Evolutionary conservation across 1,140 invertebrate genomes (phyloP), one percentile per base, ranked within the genome.

Genomic region (Chrysoperla carnea): DNA sequence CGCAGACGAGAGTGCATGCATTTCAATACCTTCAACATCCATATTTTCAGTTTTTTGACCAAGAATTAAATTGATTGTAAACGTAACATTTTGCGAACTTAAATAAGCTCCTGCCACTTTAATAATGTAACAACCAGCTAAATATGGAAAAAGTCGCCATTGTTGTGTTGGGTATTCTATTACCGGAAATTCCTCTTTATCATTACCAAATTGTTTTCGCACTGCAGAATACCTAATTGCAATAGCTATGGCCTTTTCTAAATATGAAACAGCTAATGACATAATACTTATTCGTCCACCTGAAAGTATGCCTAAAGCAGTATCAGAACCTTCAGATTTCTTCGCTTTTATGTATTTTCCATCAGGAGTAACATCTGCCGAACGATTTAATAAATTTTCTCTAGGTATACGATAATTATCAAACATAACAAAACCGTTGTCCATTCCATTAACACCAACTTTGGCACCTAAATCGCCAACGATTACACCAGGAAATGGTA

Each of bases 131-230:
- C 76, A 71, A 7, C 79, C 76, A n/a, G 90, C 84, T 39, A 97
- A 60, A 58, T 84, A 81, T 2, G 91, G 91, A 52, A 97, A 75
- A 2, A 97, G 62, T 40, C 93, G 71, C 71, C 86, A 89, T 87
- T 95, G 89, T 86, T 85, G 87, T 39, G 88, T 64, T 59, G 86
- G 87, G 66, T 96, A 96, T 60, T 95, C 89, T 41, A 97, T 64
- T 37, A 95, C 78, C 17, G 90, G 76, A 40, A 81, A 67, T 67
- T 94, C 89, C 40, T 68, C 66, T 43, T 69, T 65, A 2, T 23
- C 17, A 23, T 67, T 57, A 66, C 86, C 86, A 64, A 95, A 97
- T 65, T 97, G 93, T 60, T 73, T 81, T 36, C 93, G 67, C 1
- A 84, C 81, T 4, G 84, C 86, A 33, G 87, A 84, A 66, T 97